Conservation (phyloP, 2,797 vertebrate species). For the Arctocebus calabarensis region DNA sequence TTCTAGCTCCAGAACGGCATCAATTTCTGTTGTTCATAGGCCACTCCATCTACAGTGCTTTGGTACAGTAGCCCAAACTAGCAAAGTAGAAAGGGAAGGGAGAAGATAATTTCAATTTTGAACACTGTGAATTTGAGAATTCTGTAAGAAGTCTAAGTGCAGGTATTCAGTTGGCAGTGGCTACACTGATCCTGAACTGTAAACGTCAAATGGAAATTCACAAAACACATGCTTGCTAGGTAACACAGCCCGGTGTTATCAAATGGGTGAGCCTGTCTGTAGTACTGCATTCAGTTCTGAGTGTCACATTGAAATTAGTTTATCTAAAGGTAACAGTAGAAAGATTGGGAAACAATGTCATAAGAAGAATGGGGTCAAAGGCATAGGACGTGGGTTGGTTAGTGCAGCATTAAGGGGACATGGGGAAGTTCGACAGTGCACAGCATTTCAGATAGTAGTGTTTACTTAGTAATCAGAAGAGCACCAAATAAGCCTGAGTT, state of each 20-base stretch:
- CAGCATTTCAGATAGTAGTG: not conserved
- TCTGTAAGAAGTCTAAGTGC: not conserved
- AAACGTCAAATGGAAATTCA: not conserved
- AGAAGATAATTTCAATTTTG: not conserved
- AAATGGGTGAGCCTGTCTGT: not conserved
- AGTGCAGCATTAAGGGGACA: not conserved
- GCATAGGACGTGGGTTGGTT: not conserved
- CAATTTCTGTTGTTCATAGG: not conserved
- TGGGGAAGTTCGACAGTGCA: not conserved
- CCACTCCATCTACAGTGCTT: not conserved
- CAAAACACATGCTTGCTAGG: not conserved
- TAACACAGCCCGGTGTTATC: not conserved
- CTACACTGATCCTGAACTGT: not conserved
- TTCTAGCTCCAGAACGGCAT: not conserved
- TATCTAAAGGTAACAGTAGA: not conserved
- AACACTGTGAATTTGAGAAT: not conserved
- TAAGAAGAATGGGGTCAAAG: not conserved
- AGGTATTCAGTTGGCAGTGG: not conserved
- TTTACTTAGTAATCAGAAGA: slow-evolving; percentile 1
- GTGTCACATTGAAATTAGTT: slow-evolving; percentile 4
- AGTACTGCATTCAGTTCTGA: not conserved
- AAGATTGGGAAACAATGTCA: not conserved
- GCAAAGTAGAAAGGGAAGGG: not conserved
- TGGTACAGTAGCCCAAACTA: not conserved
- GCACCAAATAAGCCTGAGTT: not conserved